These are phyloP conservation scores for Papilio gigon DNA, from an alignment of 2,888 invertebrate genomes.

Conservation along the genomic window DNA sequence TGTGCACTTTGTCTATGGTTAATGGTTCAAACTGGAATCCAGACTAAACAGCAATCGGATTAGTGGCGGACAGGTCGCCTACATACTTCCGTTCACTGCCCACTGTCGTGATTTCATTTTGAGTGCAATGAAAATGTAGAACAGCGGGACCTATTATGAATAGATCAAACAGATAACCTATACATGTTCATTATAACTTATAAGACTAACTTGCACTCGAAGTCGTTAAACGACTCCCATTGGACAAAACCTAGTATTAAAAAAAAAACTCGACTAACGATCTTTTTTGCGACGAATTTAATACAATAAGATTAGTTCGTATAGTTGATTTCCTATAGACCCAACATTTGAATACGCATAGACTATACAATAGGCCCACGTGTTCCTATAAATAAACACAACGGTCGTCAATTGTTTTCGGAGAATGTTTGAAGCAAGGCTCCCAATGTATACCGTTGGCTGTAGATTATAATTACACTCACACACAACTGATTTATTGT, in stretches of 20 bases:
- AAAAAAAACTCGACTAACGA: too few species aligned
- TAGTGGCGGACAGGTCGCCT: conserved; percentile 26
- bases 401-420: conserved; percentile 7
- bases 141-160: background rate
- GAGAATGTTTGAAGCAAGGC: conserved; percentile 18
- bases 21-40: too few species aligned
- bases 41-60: conserved; percentile 14
- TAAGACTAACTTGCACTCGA: too few species aligned
- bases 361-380: background rate
- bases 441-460: conserved; percentile 34
- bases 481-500: conserved; percentile 29
- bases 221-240: too few species aligned
- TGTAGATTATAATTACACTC: conserved; percentile 38
- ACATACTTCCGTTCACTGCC: conserved; percentile 32
- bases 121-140: background rate
- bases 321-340: too few species aligned
- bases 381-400: conserved; percentile 12
- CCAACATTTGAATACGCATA: background rate
- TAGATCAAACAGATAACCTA: background rate
- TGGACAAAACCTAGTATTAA: too few species aligned
- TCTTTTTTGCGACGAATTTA: too few species aligned
- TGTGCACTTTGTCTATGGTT: too few species aligned
- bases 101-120: conserved; percentile 12
- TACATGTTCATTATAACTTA: too few species aligned
- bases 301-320: too few species aligned